Conservation (phyloP, 2,797 vertebrate species). For the Schizopygopsis malacanthus region DNA sequence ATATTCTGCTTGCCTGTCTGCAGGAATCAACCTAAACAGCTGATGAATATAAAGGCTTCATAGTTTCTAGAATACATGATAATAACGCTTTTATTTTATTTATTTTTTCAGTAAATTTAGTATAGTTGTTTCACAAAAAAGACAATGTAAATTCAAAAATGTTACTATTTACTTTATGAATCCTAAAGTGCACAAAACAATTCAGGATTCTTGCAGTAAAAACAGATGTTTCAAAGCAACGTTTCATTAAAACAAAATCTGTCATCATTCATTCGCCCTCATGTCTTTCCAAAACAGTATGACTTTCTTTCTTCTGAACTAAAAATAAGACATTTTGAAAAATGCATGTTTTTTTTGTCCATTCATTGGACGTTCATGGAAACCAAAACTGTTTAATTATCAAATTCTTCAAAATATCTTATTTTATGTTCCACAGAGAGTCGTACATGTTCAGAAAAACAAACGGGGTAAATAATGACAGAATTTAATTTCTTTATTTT, state of each 20-base stretch:
- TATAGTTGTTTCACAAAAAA: background rate
- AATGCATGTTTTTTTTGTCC: background rate
- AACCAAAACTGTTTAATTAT: background rate
- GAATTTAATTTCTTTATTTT: background rate
- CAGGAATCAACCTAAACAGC: background rate
- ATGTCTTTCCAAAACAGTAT: background rate
- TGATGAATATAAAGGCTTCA: background rate
- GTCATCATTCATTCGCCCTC: background rate
- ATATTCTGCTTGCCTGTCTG: constrained; percentile 26
- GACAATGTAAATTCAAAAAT: background rate
- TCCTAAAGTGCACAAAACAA: background rate
- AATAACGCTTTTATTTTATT: background rate
- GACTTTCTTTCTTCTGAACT: background rate
- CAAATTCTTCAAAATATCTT: background rate
- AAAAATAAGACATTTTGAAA: background rate
- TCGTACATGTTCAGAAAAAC: background rate
- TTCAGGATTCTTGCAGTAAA: background rate
- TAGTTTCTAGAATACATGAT: background rate
- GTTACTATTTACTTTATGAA: background rate
- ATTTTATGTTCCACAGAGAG: background rate
- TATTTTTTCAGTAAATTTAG: background rate
- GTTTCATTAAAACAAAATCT: background rate
- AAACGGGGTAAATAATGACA: background rate
- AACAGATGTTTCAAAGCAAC: background rate
- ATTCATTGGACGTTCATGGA: background rate